Evolutionary conservation across 2,888 invertebrate genomes (phyloP).

Genomic region (Patella depressa): DNA sequence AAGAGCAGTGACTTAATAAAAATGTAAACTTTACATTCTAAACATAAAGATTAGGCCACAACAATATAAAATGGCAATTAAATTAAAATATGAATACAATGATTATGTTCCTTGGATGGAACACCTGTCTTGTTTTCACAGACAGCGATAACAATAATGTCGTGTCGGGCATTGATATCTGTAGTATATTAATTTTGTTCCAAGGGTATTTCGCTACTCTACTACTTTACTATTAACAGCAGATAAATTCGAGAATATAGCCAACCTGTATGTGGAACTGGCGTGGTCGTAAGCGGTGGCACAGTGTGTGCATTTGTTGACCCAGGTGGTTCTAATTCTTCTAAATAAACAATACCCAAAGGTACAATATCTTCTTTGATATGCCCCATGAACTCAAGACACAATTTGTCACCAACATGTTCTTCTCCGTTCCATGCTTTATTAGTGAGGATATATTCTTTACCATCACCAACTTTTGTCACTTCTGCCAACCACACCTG

Average conservation of each 20-base stretch:
- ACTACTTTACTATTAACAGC: too few relatives aligned
- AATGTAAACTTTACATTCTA: too few relatives aligned
- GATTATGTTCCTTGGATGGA: too few relatives aligned
- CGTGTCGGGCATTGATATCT: too few relatives aligned
- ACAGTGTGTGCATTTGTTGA: background rate
- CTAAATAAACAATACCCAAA: background rate
- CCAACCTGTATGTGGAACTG: background rate
- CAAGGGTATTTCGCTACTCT: too few relatives aligned
- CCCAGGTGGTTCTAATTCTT: background rate
- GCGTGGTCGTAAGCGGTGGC: background rate
- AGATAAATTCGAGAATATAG: background rate
- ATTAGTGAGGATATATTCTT: background rate
- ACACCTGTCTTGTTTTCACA: too few relatives aligned
- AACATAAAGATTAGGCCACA: too few relatives aligned
- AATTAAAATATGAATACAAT: too few relatives aligned
- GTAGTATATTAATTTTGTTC: too few relatives aligned
- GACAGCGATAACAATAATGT: too few relatives aligned
- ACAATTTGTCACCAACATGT: constrained; percentile 3
- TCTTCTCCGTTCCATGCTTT: background rate
- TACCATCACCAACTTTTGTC: background rate
- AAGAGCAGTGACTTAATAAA: too few relatives aligned
- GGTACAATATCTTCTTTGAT: background rate
- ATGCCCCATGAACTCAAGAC: background rate
- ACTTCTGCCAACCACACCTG: background rate
- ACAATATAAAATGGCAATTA: too few relatives aligned